Base-by-base conservation (phyloP, 2,797 vertebrate species). In the Takifugu rubripes region DNA sequence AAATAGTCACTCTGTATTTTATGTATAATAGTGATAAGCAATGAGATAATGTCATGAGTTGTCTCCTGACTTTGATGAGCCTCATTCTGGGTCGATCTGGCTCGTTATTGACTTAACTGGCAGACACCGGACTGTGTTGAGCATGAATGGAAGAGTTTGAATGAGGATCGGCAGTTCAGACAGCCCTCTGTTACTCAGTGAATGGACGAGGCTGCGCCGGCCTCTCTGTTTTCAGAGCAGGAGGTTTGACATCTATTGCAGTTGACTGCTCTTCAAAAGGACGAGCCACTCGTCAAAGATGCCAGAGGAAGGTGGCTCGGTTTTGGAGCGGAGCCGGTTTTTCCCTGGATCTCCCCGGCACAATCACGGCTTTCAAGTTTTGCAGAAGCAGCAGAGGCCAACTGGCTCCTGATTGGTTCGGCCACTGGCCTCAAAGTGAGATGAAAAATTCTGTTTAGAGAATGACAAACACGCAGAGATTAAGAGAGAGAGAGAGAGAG, bases 251-350 rank as follows among this genome's bases (percentile, higher is more conserved):
- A 75, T 85, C 75, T 64, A 87, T 89, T 77, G 75, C 82, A 86
- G 85, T 78, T 85, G 89, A 89, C 88, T 87, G 87, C 86, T 87
- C 73, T 84, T 90, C 84, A 90, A 90, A 88, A 87, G 86, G 87
- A 87, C 72, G 82, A 85, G 87, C 78, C 85, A 83, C 83, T 88
- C 79, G 84, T 89, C 82, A 88, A 79, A 81, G 83, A 87, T 86
- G 61, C 79, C 70, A 83, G 75, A 40, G 70, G 84, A 87, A 78
- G 74, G 58, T 84, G 83, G 84, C 79, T 83, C 75, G 64, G 59
- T 57, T 63, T 61, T 68, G 73, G 70, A 71, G 69, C 27, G 15
- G 62, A 66, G 70, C 72, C 45, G 56, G 61, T 65, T 64, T 72
- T 57, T 45, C 65, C 56, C 55, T 66, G 52, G 4, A 56, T 9